Percentiles rank a stretch among this genome's conserved stretches.
phyloP scores from a whole-genome alignment of 23 tunicate species.

The Halocynthia aurantium region DNA sequence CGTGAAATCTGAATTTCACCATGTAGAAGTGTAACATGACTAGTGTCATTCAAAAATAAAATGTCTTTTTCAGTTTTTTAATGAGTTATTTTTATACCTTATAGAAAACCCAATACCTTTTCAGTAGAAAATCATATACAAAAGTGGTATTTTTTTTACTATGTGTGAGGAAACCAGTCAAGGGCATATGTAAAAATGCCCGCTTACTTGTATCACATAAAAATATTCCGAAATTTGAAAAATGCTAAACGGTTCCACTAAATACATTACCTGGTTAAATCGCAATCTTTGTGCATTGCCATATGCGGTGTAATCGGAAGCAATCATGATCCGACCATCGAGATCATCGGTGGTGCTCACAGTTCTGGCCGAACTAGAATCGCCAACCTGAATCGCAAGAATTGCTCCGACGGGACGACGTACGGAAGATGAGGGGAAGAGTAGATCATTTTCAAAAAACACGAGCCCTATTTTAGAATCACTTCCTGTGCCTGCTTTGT shows the following conservation, averaged over 20 bases:
- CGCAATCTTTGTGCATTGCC: not conserved
- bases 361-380: not conserved
- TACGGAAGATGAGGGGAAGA: slow-evolving; percentile 5
- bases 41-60: too few relatives aligned
- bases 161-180: not conserved
- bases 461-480: slow-evolving; percentile 13
- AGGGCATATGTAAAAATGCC: not conserved
- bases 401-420: not conserved
- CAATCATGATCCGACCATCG: not conserved
- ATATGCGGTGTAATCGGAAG: not conserved
- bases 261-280: slow-evolving; percentile 3
- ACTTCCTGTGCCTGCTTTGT: not conserved
- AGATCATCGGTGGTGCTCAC: not conserved
- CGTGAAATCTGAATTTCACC: too few relatives aligned
- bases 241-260: too few relatives aligned
- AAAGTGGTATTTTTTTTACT: not conserved
- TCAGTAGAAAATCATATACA: too few relatives aligned
- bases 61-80: too few relatives aligned
- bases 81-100: too few relatives aligned
- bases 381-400: not conserved
- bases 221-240: not conserved
- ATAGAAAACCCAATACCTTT: too few relatives aligned
- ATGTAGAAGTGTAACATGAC: too few relatives aligned
- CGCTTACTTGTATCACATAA: not conserved
- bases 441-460: not conserved